Evolutionary conservation across 2,113 vertebrate genomes (phyloP), one percentile per base, ranked within the genome.

Genomic region (Odocoileus hemionus): DNA sequence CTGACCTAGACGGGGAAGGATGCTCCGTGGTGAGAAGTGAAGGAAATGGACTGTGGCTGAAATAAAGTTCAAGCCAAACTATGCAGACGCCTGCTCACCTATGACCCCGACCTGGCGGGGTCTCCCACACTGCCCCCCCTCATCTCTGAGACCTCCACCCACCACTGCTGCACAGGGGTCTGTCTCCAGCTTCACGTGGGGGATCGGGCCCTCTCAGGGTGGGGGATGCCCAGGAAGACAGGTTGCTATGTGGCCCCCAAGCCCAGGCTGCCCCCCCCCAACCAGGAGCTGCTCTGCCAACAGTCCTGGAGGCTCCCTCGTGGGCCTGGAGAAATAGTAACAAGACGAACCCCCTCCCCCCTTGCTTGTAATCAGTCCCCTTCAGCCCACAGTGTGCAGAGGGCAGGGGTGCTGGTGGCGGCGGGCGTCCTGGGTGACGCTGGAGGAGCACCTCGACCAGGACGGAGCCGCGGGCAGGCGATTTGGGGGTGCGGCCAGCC

Each of bases 291-390:
- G 1, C 25, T 26, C 54, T n/a, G 13, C 15, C 23, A 21, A 15
- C 2, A 17, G 36, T 14, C 70, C n/a, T 0, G 0, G 39, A 50
- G 26, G 9, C 12, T 19, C 57, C 30, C 16, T 60, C 17, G 4
- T 36, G 7, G 7, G 43, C n/a, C 33, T 36, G 23, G 33, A 50
- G 30, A 60, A 47, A 4, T 14, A 9, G 19, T 4, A 15, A 10
- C 12, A 60, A 60, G 6, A 21, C 2, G 16, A 7, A 13, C 26
- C 43, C 14, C 26, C 26, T 28, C 28, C 15, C 36, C n/a, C 26
- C 64, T 70, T 21, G 15, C 43, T 30, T 10, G 43, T 17, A 3
- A 15, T 30, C 26, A 2, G 23, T 17, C 14, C 26, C 76, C 76
- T 67, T 14, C 74, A 8, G 13, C 43, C 43, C 15, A 2, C 26